phyloP scores from a whole-genome alignment of 1,140 invertebrate species.

The Leptinotarsa undecemlineata region DNA sequence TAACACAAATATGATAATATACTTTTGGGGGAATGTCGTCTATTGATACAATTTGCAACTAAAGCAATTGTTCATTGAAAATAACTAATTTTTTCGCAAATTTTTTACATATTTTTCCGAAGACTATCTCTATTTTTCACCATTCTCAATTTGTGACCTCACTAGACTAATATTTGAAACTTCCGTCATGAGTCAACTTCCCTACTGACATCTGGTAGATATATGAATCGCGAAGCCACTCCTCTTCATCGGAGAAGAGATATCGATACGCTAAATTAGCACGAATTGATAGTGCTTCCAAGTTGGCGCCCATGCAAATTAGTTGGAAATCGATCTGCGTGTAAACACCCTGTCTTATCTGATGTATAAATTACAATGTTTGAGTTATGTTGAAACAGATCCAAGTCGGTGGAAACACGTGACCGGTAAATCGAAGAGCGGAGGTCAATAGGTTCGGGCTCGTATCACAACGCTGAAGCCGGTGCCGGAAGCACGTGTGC shows the following conservation, averaged over 20 bases:
- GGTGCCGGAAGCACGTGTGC: conserved; percentile 1
- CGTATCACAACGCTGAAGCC: neutral
- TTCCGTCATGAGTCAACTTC: neutral
- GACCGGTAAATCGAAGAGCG: conserved; percentile 12
- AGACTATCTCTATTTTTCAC: no score
- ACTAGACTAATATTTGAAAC: no score
- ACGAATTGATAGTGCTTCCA: conserved; percentile 9
- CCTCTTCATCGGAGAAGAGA: conserved; percentile 9
- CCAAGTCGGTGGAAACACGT: conserved; percentile 10
- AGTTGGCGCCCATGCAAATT: conserved; percentile 22
- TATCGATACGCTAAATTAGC: conserved; percentile 19
- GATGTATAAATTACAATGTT: conserved; percentile 18
- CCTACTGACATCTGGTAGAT: neutral
- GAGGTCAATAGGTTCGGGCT: neutral
- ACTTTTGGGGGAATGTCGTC: no score
- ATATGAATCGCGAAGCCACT: neutral
- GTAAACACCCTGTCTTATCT: conserved; percentile 15
- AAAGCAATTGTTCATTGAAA: no score
- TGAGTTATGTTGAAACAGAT: conserved; percentile 13
- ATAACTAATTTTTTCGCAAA: no score
- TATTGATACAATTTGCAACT: no score
- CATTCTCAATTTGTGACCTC: no score
- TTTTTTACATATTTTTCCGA: no score
- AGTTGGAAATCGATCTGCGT: conserved; percentile 7
- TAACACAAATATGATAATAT: no score